Base-by-base conservation (phyloP, 2,888 invertebrate genomes). In the Hypercompe scribonia region DNA sequence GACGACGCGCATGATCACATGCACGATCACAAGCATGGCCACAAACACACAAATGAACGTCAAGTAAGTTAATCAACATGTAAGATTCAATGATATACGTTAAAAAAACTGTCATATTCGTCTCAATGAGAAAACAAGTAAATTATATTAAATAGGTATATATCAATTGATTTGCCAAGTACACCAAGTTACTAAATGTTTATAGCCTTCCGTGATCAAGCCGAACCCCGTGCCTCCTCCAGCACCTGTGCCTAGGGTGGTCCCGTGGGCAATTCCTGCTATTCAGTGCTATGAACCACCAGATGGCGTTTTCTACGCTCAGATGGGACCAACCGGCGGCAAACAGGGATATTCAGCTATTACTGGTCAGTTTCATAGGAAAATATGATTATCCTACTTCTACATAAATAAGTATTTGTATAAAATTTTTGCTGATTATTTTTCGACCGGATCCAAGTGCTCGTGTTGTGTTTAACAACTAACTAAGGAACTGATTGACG, bases 291-390 rank as follows among this genome's bases (percentile, higher is more conserved):
- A 98, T 89, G 98, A 99, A 91, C 99, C 99, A 0, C 98, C 98
- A 64, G 98, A 99, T 89, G 98, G 98, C 24, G 98, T 98, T 5
- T 98, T 98, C 92, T 98, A 98, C 92, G 98, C 98, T 2, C 99
- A 99, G 93, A 98, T 99, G 97, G 99, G 99, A 11, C 99, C 99
- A 31, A 98, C 98, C 8, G 99, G 99, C 3, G 98, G 98, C 39
- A 98, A 98, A 90, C 97, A 97, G 85, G 99, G 99, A 36, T 99
- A 99, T 92, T 97, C 98, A 21, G 98, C 99, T 3, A 99, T 98
- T 70, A 98, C 98, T 70, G 98, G 98, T 98, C 54, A 24, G 5
- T 2, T 36, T 65, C 11, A 65, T 34, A 5, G 42, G 5, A 46
- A n/a, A n/a, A n/a, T n/a, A n/a, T n/a, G n/a, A n/a, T n/a, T n/a